Evolutionary conservation across 2,888 invertebrate species (phyloP), one percentile per base, ranked within the genome.

Genomic region (Sinohyriopsis cumingii): DNA sequence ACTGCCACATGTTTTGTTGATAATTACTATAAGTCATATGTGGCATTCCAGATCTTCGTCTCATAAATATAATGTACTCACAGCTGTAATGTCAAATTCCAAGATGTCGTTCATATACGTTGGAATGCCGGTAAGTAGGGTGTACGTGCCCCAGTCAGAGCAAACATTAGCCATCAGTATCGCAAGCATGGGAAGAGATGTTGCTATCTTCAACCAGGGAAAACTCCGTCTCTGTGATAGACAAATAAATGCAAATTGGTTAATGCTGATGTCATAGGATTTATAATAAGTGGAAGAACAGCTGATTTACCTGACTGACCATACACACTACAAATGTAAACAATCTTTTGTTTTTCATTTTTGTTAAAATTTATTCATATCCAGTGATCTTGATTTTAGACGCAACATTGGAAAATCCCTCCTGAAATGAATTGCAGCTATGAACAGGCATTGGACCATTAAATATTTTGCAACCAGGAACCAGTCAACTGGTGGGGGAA

Each of bases 171-270:
- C 91, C 3, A 91, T 83, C 53, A 91, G 83, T 61, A 91, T 90
- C 1, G 91, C 91, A 65, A 90, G 87, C 22, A 87, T 84, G 28
- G 87, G 87, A 62, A 86, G 62, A 20, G 92, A 92, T 20, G 87
- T 89, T 0, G 91, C 65, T 65, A 93, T 89, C 20, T 87, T 83
- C 28, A 78, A 82, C 92, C 92, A 92, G 4, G 92, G 92, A 28
- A 92, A 87, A 45, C 75, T 74, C 3, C 84, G 68, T 56, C 85
- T 85, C 88, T 91, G 75, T 12, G 77, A 80, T 22, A 64, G 18
- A 45, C 60, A 63, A 55, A 59, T 28, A 25, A 45, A 24, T n/a
- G 59, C 19, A 57, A n/a, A 24, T 57, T 0, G 3, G 3, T 57
- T 57, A 24, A 24, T 24, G 12, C 12, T 1, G 45, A 45, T 1